Evolutionary conservation across 1,140 invertebrate genomes (phyloP), one percentile per base, ranked within the genome.

Genomic region (Conus ventricosus): DNA sequence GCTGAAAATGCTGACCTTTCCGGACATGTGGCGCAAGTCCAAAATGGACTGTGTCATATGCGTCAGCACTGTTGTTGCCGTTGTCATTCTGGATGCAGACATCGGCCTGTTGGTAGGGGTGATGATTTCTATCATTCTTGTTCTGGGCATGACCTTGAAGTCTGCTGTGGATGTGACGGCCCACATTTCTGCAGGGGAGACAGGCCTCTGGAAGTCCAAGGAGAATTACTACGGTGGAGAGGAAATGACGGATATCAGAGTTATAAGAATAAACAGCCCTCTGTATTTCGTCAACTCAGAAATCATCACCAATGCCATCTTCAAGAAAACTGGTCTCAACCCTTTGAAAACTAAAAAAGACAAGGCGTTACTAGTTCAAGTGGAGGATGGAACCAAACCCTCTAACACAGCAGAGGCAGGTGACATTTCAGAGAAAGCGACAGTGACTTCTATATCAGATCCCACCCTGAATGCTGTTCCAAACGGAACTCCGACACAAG

Each of bases 121-220:
- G 6, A 87, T 97, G 6, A 95, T 97, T 2, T 97, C 97, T 15
- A 92, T 98, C 0, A 94, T 96, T 3, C 96, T 97, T 57, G 95
- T 98, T 71, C 96, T 97, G 78, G 87, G 95, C 23, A 88, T 95
- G 87, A 91, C 81, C 54, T 92, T 94, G 88, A 51, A 84, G 27
- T 75, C 84, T 6, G 67, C 89, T 55, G 85, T 90, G 4, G 85
- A 87, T 27, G 85, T 88, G 54, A 86, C 88, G 4, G 82, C 85
- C 5, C 85, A 88, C 53, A 88, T 90, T 71, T 51, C 88, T 80
- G 71, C 57, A 11, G 63, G 87, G 20, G 25, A 84, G 25, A 13
- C 13, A 7, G 71, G 55, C 81, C 75, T 87, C n/a, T 87, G 85
- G 54, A 54, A 85, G 78, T 87, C 89, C 78, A 25, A 84, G 63